A percentile compares a stretch with the other conserved stretches of the same genome.
These are phyloP conservation scores for Sebastes wilsoni DNA, from an alignment of 2,797 vertebrate species.

Conservation along the genomic window DNA sequence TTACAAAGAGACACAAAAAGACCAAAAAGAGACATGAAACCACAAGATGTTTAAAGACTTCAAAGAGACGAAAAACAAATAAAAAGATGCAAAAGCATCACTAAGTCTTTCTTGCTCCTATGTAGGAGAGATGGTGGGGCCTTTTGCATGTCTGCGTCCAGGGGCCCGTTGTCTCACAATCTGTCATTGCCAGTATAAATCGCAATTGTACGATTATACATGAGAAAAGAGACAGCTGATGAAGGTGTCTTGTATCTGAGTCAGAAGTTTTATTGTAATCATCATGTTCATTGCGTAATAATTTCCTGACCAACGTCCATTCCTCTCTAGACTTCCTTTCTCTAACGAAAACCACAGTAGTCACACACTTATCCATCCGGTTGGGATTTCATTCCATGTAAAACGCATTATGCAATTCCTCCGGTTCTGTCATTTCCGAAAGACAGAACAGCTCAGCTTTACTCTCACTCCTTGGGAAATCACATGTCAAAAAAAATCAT, in stretches of 20 bases:
- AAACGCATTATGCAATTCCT: neutral
- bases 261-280: neutral
- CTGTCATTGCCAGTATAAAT: neutral
- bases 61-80: no score
- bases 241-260: neutral
- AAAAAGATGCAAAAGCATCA: no score
- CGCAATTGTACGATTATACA: neutral
- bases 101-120: no score
- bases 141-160: no score
- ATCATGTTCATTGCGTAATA: neutral
- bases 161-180: no score
- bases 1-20: no score
- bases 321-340: neutral
- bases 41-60: no score
- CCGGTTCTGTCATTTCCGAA: neutral
- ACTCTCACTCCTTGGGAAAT: neutral
- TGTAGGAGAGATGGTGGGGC: no score
- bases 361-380: neutral
- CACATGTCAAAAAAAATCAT: neutral
- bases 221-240: neutral
- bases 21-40: no score
- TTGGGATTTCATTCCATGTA: fast-evolving
- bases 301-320: neutral
- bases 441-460: neutral
- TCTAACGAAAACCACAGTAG: neutral